Evolutionary conservation across 2,113 vertebrate genomes (phyloP).

Genomic region (Hippocampus guttulatus): DNA sequence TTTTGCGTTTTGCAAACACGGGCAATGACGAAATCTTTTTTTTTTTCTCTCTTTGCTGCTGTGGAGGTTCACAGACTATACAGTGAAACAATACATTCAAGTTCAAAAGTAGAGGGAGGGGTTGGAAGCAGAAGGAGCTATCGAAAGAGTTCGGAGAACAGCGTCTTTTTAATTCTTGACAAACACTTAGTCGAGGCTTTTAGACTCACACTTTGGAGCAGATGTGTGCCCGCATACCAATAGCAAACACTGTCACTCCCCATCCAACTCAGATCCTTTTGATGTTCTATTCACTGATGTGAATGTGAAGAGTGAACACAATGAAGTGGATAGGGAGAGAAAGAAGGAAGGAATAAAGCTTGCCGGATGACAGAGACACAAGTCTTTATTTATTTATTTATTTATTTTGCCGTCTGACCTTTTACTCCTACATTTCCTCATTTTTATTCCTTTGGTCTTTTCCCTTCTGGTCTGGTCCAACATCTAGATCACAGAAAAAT

Average conservation of each 20-base stretch:
- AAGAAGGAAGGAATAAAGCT: constrained; percentile 13
- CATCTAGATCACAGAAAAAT: constrained; percentile 16
- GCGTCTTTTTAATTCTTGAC: constrained; percentile 75
- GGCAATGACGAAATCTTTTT: too few species aligned
- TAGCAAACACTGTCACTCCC: constrained; percentile 75
- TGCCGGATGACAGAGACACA: constrained; percentile 9
- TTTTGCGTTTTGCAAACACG: neutral
- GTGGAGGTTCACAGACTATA: constrained; percentile 1
- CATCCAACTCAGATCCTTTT: constrained; percentile 76
- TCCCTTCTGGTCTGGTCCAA: constrained; percentile 5
- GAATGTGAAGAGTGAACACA: constrained; percentile 34
- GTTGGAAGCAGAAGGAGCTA: constrained; percentile 70
- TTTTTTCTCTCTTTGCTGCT: too few species aligned
- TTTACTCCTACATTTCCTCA: constrained; percentile 7
- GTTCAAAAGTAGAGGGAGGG: constrained; percentile 59
- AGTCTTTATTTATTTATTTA: neutral
- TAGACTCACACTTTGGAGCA: constrained; percentile 77
- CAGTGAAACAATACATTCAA: constrained; percentile 67
- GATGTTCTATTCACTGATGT: constrained; percentile 72
- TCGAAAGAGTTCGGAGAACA: constrained; percentile 74
- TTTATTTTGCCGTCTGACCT: constrained; percentile 13
- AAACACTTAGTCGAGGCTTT: constrained; percentile 81
- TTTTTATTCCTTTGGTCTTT: constrained; percentile 8
- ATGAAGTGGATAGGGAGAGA: constrained; percentile 16
- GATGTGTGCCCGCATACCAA: constrained; percentile 79